Evolutionary conservation across 1,140 invertebrate genomes (phyloP).

Genomic region (Halesus radiatus): DNA sequence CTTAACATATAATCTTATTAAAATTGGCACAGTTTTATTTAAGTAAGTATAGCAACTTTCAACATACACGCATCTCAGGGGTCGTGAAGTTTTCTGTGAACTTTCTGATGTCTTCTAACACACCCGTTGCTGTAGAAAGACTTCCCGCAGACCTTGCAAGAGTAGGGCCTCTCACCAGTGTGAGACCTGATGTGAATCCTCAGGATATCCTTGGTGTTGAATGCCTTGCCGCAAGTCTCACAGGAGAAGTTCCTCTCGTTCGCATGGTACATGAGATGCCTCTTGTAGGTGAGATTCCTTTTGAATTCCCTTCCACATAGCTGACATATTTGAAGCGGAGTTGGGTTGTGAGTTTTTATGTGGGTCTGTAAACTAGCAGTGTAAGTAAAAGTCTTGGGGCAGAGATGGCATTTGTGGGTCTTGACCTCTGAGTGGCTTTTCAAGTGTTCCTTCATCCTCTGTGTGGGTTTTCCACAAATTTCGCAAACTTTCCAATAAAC

Average conservation of each 20-base stretch:
- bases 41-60: no score
- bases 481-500: conserved; percentile 69
- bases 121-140: conserved; percentile 67
- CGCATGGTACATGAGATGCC: conserved; percentile 66
- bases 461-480: conserved; percentile 66
- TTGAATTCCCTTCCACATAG: conserved; percentile 68
- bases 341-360: conserved; percentile 65
- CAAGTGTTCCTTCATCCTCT: conserved; percentile 69
- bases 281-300: conserved; percentile 63
- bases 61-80: no score
- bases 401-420: conserved; percentile 71
- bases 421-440: conserved; percentile 70
- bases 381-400: conserved; percentile 71
- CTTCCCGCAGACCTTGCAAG: conserved; percentile 72
- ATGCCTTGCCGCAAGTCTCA: conserved; percentile 70
- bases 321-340: conserved; percentile 66
- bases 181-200: conserved; percentile 83
- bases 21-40: no score
- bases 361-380: conserved; percentile 68
- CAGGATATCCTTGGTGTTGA: conserved; percentile 71
- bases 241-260: conserved; percentile 69
- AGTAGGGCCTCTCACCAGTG: conserved; percentile 76
- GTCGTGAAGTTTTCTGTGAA: conserved; percentile 35
- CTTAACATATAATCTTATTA: no score
- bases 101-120: conserved; percentile 64